These are phyloP conservation scores for Orientallactaga sibirica DNA, from an alignment of 2,797 vertebrate species.

Conservation along the genomic window DNA sequence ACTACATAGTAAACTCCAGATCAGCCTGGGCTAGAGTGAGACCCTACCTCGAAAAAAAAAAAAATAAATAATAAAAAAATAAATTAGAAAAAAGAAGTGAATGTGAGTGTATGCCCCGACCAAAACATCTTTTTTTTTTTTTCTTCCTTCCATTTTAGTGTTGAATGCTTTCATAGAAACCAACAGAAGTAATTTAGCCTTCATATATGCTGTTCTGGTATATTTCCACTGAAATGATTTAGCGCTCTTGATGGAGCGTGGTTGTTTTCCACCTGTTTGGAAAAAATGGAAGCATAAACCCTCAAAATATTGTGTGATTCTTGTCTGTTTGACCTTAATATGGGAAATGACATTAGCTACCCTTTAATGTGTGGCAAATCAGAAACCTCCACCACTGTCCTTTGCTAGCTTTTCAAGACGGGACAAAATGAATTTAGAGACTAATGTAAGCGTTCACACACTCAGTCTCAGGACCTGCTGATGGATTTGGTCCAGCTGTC, in stretches of 20 bases:
- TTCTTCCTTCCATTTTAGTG: neutral
- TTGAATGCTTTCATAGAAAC: neutral
- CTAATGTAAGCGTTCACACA: neutral
- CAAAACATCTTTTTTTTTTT: neutral
- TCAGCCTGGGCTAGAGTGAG: too few species aligned
- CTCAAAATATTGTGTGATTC: neutral
- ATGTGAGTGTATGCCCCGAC: neutral
- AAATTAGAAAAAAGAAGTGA: neutral
- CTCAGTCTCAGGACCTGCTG: neutral
- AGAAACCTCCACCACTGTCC: neutral
- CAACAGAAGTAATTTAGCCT: neutral
- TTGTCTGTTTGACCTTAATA: conserved; percentile 54
- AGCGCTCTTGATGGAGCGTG: neutral
- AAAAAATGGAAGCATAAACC: neutral
- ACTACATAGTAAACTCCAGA: too few species aligned
- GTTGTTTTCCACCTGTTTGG: neutral
- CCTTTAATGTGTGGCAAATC: neutral
- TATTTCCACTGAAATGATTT: neutral
- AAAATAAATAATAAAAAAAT: too few species aligned
- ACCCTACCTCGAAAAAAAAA: too few species aligned
- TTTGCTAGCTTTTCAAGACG: conserved; percentile 11
- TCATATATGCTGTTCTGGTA: neutral
- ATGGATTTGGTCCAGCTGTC: neutral
- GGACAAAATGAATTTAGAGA: neutral
- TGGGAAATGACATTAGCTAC: conserved; percentile 1